phyloP scores from a whole-genome alignment of 2,888 invertebrate species.

The Lasioglossum calceatum region DNA sequence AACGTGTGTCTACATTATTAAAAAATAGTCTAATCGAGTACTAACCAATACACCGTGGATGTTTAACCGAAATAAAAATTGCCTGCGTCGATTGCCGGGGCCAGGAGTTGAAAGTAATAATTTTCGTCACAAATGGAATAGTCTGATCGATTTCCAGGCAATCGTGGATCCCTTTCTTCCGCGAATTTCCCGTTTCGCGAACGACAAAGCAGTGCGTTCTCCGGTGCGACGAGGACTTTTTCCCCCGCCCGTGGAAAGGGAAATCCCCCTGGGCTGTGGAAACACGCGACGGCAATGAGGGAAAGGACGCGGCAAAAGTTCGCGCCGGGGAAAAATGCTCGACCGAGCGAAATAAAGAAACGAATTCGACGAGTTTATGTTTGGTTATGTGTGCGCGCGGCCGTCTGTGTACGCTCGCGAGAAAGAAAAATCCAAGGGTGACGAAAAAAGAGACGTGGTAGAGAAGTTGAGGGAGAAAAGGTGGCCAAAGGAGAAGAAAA shows the following conservation, averaged over 20 bases:
- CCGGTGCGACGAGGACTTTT: too few species aligned
- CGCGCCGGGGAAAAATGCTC: conserved; percentile 48
- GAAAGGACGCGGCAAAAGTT: conserved; percentile 50
- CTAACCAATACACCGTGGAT: too few species aligned
- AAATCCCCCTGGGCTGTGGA: conserved; percentile 53
- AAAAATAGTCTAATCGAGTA: too few species aligned
- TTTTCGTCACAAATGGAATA: too few species aligned
- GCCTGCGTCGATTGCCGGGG: too few species aligned
- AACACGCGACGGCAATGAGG: conserved; percentile 38
- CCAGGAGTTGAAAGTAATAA: too few species aligned
- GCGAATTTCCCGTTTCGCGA: too few species aligned
- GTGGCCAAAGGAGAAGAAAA: background rate
- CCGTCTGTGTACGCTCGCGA: background rate
- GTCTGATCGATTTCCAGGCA: too few species aligned
- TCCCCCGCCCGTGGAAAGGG: background rate
- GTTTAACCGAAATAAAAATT: too few species aligned
- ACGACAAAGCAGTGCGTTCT: too few species aligned
- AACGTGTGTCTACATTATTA: too few species aligned
- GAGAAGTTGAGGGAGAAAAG: background rate
- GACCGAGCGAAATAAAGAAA: conserved; percentile 55
- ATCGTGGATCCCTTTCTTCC: too few species aligned
- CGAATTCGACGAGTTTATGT: conserved; percentile 36
- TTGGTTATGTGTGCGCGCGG: background rate
- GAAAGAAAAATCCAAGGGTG: background rate
- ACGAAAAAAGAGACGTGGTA: conserved; percentile 28